These are phyloP conservation scores for Hesperophylax magnus DNA, from an alignment of 1,140 invertebrate species.

Conservation along the genomic window DNA sequence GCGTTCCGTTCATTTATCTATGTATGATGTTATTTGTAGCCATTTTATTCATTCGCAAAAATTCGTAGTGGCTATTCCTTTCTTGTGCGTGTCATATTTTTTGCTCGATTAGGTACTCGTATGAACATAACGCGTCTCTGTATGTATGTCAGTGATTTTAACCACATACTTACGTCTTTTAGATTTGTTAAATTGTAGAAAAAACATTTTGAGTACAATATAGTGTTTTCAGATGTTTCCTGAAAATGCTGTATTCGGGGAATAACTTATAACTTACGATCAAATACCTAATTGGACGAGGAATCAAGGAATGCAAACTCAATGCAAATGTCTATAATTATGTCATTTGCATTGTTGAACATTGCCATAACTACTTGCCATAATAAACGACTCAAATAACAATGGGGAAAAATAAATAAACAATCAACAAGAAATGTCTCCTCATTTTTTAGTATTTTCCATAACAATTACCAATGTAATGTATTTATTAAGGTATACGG, in stretches of 20 bases:
- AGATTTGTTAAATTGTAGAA: too few relatives aligned
- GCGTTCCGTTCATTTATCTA: too few relatives aligned
- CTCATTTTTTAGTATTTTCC: not conserved
- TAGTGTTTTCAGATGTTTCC: not conserved
- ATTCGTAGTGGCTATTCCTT: too few relatives aligned
- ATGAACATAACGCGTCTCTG: too few relatives aligned
- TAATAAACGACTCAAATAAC: slow-evolving; percentile 13
- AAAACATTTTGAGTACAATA: too few relatives aligned
- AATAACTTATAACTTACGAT: not conserved
- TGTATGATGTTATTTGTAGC: too few relatives aligned
- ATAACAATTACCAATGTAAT: not conserved
- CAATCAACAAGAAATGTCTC: slow-evolving; percentile 19
- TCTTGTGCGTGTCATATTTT: too few relatives aligned
- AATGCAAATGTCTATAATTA: slow-evolving; percentile 22
- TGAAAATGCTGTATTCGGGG: not conserved
- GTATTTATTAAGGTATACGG: too few relatives aligned
- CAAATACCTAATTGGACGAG: slow-evolving; percentile 12
- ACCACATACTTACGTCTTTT: too few relatives aligned
- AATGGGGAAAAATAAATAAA: slow-evolving; percentile 20
- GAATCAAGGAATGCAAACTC: slow-evolving; percentile 15
- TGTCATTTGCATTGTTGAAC: slow-evolving; percentile 8
- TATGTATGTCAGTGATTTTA: too few relatives aligned
- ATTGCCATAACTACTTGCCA: not conserved
- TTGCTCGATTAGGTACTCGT: too few relatives aligned
- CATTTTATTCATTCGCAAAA: too few relatives aligned